Conservation (phyloP, 1,140 invertebrate species). For the Physella acuta region DNA sequence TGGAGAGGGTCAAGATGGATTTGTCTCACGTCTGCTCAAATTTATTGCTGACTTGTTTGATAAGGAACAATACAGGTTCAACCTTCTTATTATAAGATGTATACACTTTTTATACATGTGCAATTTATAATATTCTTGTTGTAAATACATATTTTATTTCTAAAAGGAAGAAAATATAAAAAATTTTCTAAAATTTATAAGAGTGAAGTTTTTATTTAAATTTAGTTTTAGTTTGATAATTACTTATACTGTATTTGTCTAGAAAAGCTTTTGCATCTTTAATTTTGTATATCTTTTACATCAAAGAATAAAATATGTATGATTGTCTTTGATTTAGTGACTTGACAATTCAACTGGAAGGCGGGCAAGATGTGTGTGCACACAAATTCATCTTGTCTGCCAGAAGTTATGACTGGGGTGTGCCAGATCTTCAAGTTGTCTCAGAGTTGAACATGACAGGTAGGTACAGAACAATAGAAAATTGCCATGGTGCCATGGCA, state of each 20-base stretch:
- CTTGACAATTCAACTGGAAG: conserved; percentile 67
- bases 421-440: conserved; percentile 68
- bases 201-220: too few species aligned
- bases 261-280: not conserved
- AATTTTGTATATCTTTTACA: not conserved
- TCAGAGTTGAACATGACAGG: conserved; percentile 69
- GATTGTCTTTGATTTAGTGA: conserved; percentile 44
- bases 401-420: conserved; percentile 81
- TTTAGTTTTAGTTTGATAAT: too few species aligned
- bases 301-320: not conserved
- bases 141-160: not conserved
- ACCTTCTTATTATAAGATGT: not conserved
- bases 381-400: conserved; percentile 89
- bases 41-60: conserved; percentile 80
- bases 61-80: conserved; percentile 73
- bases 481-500: too few species aligned
- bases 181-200: too few species aligned
- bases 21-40: conserved; percentile 76
- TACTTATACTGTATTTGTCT: too few species aligned
- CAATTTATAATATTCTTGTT: not conserved
- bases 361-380: conserved; percentile 71
- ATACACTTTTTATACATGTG: not conserved
- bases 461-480: too few species aligned
- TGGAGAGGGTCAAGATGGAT: conserved; percentile 69
- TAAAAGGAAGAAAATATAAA: too few species aligned